A percentile compares a stretch with the other conserved stretches of the same genome.
phyloP scores from a whole-genome alignment of 2,888 invertebrate genomes.

The Ametastegia equiseti region DNA sequence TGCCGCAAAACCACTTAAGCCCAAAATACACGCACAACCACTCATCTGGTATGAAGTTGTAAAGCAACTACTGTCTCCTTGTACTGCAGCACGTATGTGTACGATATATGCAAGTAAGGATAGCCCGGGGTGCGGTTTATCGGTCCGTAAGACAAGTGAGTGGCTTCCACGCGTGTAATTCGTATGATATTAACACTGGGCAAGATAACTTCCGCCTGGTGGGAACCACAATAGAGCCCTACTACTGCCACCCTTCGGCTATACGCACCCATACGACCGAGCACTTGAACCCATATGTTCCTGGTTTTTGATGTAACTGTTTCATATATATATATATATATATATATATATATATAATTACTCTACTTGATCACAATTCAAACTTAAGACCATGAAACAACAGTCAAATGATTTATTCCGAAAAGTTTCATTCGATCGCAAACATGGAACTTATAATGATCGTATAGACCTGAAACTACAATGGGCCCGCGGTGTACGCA shows the following conservation, averaged over 20 bases:
- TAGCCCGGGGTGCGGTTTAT: conserved; percentile 37
- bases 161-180: conserved; percentile 33
- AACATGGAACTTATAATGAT: background rate
- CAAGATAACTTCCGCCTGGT: conserved; percentile 36
- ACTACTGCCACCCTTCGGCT: background rate
- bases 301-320: background rate
- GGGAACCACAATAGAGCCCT: conserved; percentile 44
- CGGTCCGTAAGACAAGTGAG: conserved; percentile 45
- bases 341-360: too few species aligned
- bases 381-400: background rate
- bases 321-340: too few species aligned
- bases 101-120: background rate
- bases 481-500: too few species aligned
- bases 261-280: background rate
- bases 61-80: background rate
- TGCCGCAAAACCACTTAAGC: conserved; percentile 31
- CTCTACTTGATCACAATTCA: background rate
- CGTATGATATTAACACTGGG: conserved; percentile 32
- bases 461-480: background rate
- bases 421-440: background rate
- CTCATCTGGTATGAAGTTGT: background rate
- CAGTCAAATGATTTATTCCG: background rate
- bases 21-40: background rate
- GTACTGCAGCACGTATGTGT: background rate
- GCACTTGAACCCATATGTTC: conserved; percentile 38